Evolutionary conservation across 2,113 vertebrate species (phyloP), one percentile per base, ranked within the genome.

Genomic region (Tauraco erythrolophus): DNA sequence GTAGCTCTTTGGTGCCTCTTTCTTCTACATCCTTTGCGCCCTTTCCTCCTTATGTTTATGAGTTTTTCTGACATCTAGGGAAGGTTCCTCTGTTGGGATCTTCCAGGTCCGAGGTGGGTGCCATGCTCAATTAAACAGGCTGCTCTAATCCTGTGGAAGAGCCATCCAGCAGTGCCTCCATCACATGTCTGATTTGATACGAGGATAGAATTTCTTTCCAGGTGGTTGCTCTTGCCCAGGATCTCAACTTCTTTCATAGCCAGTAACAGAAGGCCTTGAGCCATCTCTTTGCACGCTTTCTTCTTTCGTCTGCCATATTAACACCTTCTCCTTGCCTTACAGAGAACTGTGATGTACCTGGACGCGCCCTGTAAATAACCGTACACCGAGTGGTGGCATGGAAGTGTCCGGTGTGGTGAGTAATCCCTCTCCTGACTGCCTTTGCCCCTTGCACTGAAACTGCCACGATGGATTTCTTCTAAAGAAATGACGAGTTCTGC

Each of bases 371-470:
- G 57, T 53, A 28, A 46, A 16, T 2, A 56, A 25, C 19, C 7
- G 3, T 19, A 10, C 48, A 7, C 16, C 1, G 2, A 11, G 4
- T 4, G 24, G 41, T 8, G 43, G 23, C 24, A 22, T 13, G 28
- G 48, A 62, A 5, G 19, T 15, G 28, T 64, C 48, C 2, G 4
- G 24, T 48, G 48, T 19, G 10, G 35, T 64, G 31, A 7, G 35
- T 2, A 9, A 39, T 18, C n/a, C 57, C 24, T n/a, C 28, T 54
- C 21, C 43, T 7, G 35, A 31, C 46, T 45, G 23, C 48, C 39
- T 28, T 46, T 28, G 19, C 19, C 35, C 25, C 22, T 31, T 35
- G 31, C 35, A 16, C n/a, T 30, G 15, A 54, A 62, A 25, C 31
- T 18, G 41, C 35, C 2, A 15, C n/a, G 53, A 21, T 24, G 61